Conservation (phyloP, 2,113 vertebrate species). For the Platichthys flesus region DNA sequence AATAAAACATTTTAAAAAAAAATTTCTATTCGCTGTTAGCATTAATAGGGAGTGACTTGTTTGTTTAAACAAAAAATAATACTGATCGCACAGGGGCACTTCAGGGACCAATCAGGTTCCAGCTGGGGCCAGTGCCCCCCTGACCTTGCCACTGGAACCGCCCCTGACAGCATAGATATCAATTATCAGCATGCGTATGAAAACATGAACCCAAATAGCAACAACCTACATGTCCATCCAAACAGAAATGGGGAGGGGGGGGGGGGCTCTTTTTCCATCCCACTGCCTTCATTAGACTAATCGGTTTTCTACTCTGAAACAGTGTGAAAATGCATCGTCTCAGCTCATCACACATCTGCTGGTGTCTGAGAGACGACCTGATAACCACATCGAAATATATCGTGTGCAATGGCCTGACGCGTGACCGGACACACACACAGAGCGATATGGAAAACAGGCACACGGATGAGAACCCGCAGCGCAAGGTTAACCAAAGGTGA, state of each 20-base stretch:
- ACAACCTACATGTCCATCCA: background rate
- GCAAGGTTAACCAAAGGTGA: slow-evolving; percentile 74
- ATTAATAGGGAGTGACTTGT: no score
- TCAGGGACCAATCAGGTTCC: no score
- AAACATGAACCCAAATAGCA: background rate
- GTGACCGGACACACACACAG: slow-evolving; percentile 23
- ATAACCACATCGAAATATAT: slow-evolving; percentile 52
- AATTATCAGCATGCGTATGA: background rate
- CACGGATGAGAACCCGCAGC: slow-evolving; percentile 13
- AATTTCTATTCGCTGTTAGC: no score
- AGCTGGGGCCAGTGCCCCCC: no score
- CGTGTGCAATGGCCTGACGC: slow-evolving; percentile 48
- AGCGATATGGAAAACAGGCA: slow-evolving; percentile 11
- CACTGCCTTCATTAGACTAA: slow-evolving; percentile 25
- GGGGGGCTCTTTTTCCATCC: background rate
- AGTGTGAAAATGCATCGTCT: slow-evolving; percentile 44
- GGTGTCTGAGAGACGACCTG: slow-evolving; percentile 27
- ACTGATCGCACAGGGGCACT: no score
- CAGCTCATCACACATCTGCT: slow-evolving; percentile 42
- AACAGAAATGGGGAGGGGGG: background rate
- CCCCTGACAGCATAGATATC: no score
- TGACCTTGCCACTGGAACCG: no score
- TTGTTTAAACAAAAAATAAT: no score
- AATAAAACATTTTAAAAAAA: no score
- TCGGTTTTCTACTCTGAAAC: slow-evolving; percentile 14